phyloP scores from a whole-genome alignment of 2,888 invertebrate species.

The Cephonodes hylas region DNA sequence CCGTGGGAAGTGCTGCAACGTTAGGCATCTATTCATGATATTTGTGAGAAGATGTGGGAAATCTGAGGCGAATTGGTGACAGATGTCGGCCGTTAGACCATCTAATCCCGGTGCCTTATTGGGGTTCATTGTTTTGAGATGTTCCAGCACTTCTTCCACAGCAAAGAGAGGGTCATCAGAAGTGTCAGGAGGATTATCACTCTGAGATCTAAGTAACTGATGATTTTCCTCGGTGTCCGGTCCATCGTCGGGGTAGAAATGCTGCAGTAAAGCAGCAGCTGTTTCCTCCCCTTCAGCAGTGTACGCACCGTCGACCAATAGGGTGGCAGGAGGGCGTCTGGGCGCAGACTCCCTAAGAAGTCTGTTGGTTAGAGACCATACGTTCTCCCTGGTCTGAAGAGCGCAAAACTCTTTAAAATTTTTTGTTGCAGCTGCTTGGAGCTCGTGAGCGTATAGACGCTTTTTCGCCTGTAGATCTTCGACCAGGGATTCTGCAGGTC shows the following conservation, averaged over 20 bases:
- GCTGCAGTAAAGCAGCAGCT: conserved; percentile 19
- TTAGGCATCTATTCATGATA: conserved; percentile 18
- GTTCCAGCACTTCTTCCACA: conserved; percentile 12
- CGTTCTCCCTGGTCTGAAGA: conserved; percentile 25
- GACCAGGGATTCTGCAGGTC: conserved; percentile 1
- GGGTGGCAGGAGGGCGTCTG: conserved; percentile 22
- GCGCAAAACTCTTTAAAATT: conserved; percentile 28
- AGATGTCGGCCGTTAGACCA: conserved; percentile 22
- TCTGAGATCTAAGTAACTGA: no score
- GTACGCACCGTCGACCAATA: conserved; percentile 5
- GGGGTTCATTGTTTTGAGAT: conserved; percentile 19
- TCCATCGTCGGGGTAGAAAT: conserved; percentile 11
- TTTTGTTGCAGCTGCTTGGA: conserved; percentile 13
- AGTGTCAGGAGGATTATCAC: background rate
- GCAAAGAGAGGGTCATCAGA: conserved; percentile 19
- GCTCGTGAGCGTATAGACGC: conserved; percentile 13
- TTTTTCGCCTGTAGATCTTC: background rate
- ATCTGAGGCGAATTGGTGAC: background rate
- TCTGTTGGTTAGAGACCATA: conserved; percentile 26
- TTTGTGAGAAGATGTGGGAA: background rate
- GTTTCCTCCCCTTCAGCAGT: conserved; percentile 19
- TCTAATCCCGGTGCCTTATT: conserved; percentile 27
- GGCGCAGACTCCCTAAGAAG: conserved; percentile 17
- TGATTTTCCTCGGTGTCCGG: background rate
- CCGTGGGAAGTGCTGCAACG: conserved; percentile 14